Percentiles rank a stretch among this genome's conserved stretches.
Conservation (phyloP, 2,113 vertebrate genomes). For the Gracilinanus agilis region DNA sequence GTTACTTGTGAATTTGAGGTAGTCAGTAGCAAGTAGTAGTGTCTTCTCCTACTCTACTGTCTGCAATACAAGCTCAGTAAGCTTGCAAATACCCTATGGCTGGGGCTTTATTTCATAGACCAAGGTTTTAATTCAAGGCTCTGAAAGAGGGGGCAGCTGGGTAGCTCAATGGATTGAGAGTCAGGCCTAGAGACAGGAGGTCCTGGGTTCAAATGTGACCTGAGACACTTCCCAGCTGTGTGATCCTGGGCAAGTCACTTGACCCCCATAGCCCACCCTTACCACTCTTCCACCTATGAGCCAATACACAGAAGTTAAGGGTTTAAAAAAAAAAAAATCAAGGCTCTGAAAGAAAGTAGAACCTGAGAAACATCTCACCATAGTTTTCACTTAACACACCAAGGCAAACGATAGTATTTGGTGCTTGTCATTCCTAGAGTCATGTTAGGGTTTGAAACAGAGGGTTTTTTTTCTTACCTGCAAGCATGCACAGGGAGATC, state of each 20-base stretch:
- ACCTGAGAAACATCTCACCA: background rate
- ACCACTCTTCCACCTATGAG: too few species aligned
- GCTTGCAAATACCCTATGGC: background rate
- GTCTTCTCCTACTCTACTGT: background rate
- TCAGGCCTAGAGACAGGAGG: too few species aligned
- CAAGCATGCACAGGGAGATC: constrained; percentile 97
- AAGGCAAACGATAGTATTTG: background rate
- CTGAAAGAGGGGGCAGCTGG: too few species aligned
- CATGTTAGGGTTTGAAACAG: too few species aligned
- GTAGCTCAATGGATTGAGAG: too few species aligned
- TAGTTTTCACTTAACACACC: background rate
- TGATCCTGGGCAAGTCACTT: too few species aligned
- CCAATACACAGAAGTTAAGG: too few species aligned
- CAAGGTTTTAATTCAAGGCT: background rate
- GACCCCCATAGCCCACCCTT: too few species aligned
- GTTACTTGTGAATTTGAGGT: background rate
- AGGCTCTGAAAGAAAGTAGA: background rate
- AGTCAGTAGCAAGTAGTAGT: background rate
- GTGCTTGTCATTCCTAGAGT: background rate
- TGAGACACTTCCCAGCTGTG: too few species aligned
- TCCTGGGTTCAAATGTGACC: too few species aligned
- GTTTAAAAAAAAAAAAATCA: too few species aligned
- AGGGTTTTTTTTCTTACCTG: constrained; percentile 87
- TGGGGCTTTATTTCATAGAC: background rate
- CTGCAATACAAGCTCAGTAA: background rate